A percentile compares a stretch with the other conserved stretches of the same genome.
These are phyloP conservation scores for Cygnus buccinator DNA, from an alignment of 2,113 vertebrate genomes.

Conservation along the genomic window DNA sequence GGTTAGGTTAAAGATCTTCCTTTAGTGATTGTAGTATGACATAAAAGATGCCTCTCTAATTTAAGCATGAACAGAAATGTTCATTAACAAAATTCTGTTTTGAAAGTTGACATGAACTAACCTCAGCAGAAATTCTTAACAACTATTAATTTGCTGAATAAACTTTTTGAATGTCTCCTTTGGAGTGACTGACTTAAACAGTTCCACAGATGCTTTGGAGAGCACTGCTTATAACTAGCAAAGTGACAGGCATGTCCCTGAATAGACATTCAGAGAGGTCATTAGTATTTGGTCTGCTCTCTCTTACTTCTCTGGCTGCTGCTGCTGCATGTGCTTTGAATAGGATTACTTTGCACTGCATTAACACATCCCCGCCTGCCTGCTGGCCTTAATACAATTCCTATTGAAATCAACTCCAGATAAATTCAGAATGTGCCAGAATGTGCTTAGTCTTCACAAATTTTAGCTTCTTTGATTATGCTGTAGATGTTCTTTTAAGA, in stretches of 20 bases:
- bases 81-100: neutral
- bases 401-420: neutral
- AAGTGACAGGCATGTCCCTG: neutral
- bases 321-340: neutral
- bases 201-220: neutral
- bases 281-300: neutral
- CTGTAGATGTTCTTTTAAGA: neutral
- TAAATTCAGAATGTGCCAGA: neutral
- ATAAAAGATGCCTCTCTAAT: neutral
- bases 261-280: neutral
- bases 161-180: neutral
- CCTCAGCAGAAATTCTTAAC: neutral
- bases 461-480: neutral
- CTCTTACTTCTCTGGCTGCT: neutral
- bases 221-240: neutral
- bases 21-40: neutral
- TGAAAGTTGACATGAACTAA: neutral
- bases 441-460: neutral
- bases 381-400: neutral
- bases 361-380: neutral
- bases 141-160: neutral
- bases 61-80: neutral
- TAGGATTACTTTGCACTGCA: neutral
- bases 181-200: neutral
- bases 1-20: neutral